Percentiles rank a stretch among this genome's conserved stretches.
Conservation (phyloP, 2,113 vertebrate species). For the Empidonax alnorum region DNA sequence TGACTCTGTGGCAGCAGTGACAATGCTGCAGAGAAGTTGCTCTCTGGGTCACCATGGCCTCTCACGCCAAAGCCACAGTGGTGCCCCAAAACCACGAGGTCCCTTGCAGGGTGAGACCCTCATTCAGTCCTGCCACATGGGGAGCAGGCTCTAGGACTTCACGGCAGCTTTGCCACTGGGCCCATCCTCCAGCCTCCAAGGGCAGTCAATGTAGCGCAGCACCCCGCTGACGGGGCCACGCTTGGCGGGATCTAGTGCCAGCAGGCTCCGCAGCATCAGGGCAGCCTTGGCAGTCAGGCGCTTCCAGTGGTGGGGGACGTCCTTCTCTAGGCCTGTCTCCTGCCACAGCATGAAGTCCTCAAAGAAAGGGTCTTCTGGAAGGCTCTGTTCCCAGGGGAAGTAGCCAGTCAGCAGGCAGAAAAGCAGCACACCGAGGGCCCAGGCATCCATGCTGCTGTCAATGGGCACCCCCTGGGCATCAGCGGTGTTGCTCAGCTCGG, state of each 20-base stretch:
- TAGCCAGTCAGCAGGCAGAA: conserved; percentile 94
- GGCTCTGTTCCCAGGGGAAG: conserved; percentile 92
- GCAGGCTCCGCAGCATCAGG: conserved; percentile 83
- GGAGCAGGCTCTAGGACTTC: background rate
- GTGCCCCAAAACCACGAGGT: background rate
- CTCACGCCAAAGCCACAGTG: accelerated
- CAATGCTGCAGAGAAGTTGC: background rate
- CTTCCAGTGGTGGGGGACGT: conserved; percentile 85
- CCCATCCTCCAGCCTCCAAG: conserved; percentile 57
- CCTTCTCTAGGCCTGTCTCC: conserved; percentile 60
- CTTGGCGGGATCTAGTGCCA: conserved; percentile 78
- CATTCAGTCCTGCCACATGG: accelerated
- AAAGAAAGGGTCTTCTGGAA: conserved; percentile 85
- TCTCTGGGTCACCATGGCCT: background rate
- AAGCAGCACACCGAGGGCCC: conserved; percentile 90
- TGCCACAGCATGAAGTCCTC: conserved; percentile 89
- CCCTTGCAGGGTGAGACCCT: background rate
- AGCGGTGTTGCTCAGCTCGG: conserved; percentile 83
- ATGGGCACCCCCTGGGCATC: conserved; percentile 82
- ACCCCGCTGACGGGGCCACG: conserved; percentile 76
- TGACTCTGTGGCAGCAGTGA: background rate
- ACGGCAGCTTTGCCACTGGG: accelerated
- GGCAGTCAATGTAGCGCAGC: conserved; percentile 70
- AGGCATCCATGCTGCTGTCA: conserved; percentile 88
- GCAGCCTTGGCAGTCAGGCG: conserved; percentile 82